Percentiles rank a stretch among this genome's conserved stretches.
Evolutionary conservation across 2,797 vertebrate genomes (phyloP).

Genomic region (Nyctibius grandis): DNA sequence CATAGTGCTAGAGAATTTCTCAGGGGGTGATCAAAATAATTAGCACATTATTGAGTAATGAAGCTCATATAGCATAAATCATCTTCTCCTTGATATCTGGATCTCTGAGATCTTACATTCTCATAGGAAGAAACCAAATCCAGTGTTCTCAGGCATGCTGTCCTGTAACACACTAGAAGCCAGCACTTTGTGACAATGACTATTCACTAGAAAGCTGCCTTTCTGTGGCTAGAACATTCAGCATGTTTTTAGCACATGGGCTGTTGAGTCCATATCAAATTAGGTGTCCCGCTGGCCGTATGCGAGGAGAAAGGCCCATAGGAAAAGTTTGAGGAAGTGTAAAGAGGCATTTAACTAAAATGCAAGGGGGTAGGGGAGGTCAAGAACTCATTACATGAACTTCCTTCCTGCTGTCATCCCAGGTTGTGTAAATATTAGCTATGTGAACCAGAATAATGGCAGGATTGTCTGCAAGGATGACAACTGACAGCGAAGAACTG

Average conservation of each 20-base stretch:
- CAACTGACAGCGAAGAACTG: slow-evolving; percentile 34
- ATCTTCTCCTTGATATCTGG: not conserved
- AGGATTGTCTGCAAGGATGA: slow-evolving; percentile 31
- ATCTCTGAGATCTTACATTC: not conserved
- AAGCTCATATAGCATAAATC: not conserved
- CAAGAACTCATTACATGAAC: not conserved
- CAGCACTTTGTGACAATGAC: not conserved
- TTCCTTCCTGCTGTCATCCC: slow-evolving; percentile 12
- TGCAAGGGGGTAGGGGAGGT: not conserved
- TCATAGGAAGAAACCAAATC: not conserved
- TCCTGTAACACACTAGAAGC: not conserved
- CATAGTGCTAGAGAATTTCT: not conserved
- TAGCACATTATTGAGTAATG: not conserved
- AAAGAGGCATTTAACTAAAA: slow-evolving; percentile 17
- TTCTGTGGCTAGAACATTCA: not conserved
- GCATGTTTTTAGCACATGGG: not conserved
- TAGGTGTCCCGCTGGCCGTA: not conserved
- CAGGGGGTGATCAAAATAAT: not conserved
- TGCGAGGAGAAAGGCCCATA: not conserved
- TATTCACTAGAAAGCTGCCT: not conserved
- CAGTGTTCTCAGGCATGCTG: not conserved
- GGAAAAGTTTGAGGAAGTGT: slow-evolving; percentile 20
- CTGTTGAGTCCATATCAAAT: not conserved
- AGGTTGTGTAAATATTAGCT: slow-evolving; percentile 42
- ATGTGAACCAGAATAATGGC: slow-evolving; percentile 43